Conservation (phyloP, 1,140 invertebrate species). For the Nephila pilipes region DNA sequence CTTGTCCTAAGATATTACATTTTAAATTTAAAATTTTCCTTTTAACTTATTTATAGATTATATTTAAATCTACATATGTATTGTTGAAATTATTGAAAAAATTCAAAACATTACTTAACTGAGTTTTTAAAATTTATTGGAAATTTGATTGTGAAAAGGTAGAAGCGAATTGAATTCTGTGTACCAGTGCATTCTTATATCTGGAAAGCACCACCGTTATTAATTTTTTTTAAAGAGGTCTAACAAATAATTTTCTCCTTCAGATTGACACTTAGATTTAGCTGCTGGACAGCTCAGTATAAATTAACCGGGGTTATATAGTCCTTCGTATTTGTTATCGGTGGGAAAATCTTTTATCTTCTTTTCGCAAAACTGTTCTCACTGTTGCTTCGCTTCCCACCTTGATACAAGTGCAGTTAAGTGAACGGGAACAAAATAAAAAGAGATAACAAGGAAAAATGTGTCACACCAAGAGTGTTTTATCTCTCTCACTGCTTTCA, state of each 20-base stretch:
- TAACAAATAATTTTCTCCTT: background rate
- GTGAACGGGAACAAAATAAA: background rate
- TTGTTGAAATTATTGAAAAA: background rate
- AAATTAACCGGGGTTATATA: constrained; percentile 4
- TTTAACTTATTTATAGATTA: too few species aligned
- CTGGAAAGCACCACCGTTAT: background rate
- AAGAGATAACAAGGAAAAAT: background rate
- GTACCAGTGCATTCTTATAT: background rate
- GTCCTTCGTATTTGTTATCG: background rate
- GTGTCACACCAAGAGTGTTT: background rate
- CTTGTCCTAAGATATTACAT: too few species aligned
- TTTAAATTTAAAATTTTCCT: too few species aligned
- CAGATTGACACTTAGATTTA: background rate
- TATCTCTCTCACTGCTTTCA: constrained; percentile 46
- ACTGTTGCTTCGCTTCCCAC: background rate
- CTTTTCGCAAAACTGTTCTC: background rate
- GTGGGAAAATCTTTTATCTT: constrained; percentile 34
- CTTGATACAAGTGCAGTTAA: background rate
- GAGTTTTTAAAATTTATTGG: background rate
- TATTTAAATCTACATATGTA: too few species aligned
- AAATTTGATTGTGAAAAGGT: background rate
- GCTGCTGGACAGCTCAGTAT: background rate
- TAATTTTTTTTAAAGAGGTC: background rate
- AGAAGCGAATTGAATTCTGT: background rate
- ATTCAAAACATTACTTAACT: background rate